Evolutionary conservation across 2,797 vertebrate species (phyloP).

Genomic region (Poeciliopsis presidionis): DNA sequence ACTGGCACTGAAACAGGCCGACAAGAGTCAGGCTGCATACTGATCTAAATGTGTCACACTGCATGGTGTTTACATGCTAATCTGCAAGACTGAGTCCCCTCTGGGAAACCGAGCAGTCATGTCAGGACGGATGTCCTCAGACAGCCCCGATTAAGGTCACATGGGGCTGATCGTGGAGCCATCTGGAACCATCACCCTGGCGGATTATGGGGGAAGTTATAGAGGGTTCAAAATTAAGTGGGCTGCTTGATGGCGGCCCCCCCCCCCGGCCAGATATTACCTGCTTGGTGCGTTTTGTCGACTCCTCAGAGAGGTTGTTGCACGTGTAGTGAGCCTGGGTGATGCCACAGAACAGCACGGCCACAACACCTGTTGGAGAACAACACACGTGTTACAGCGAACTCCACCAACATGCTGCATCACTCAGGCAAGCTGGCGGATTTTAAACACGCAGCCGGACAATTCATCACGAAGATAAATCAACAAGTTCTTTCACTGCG

Average conservation of each 20-base stretch:
- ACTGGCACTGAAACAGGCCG: background rate
- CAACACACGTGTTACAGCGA: conserved; percentile 6
- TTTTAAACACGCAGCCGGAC: background rate
- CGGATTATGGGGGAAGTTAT: background rate
- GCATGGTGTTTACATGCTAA: conserved; percentile 35
- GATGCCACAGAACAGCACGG: conserved; percentile 97
- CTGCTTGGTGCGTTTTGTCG: conserved; percentile 95
- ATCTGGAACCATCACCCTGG: conserved; percentile 56
- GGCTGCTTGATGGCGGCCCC: background rate
- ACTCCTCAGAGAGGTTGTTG: conserved; percentile 95
- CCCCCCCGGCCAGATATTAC: conserved; percentile 60
- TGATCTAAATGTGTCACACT: conserved; percentile 10
- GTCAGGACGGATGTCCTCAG: conserved; percentile 54
- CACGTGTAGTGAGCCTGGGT: conserved; percentile 97
- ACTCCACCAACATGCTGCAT: background rate
- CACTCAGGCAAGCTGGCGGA: background rate
- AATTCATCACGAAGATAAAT: background rate
- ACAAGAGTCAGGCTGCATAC: background rate
- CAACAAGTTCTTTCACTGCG: background rate
- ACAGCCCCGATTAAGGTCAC: conserved; percentile 74
- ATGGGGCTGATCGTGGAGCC: conserved; percentile 59
- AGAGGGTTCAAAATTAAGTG: background rate
- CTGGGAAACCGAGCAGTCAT: conserved; percentile 34
- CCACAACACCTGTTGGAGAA: conserved; percentile 88
- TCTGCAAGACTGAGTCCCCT: conserved; percentile 44